Conservation (phyloP, 1,140 invertebrate species). For the Drosophila baimaii region DNA sequence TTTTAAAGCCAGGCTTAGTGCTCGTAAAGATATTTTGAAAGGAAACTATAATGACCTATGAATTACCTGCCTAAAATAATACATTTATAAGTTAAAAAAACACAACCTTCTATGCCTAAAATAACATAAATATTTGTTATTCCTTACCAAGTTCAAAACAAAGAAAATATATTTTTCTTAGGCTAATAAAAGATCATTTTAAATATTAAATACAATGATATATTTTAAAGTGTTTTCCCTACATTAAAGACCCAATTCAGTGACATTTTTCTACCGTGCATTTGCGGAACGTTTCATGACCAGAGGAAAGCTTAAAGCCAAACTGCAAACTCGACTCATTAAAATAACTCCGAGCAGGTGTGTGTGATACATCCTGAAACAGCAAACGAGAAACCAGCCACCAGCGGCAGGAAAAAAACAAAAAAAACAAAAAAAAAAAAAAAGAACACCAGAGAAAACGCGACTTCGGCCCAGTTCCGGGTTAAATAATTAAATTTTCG, state of each 20-base stretch:
- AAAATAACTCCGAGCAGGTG: slow-evolving; percentile 75
- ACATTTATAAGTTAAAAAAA: too few species aligned
- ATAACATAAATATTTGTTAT: background rate
- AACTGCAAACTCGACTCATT: slow-evolving; percentile 68
- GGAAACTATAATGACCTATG: too few species aligned
- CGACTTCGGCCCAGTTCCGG: slow-evolving; percentile 74
- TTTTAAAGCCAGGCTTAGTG: too few species aligned
- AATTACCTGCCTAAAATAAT: background rate
- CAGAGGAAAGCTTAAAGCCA: slow-evolving; percentile 64
- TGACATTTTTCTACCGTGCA: slow-evolving; percentile 12
- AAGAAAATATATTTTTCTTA: too few species aligned
- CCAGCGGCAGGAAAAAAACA: slow-evolving; percentile 25
- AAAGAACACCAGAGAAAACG: slow-evolving; percentile 13
- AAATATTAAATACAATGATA: too few species aligned
- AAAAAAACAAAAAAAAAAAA: background rate
- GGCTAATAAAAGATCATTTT: too few species aligned
- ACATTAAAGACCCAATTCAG: background rate
- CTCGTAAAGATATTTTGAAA: background rate
- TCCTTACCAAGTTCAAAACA: too few species aligned
- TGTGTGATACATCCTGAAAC: slow-evolving; percentile 76
- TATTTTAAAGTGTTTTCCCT: too few species aligned
- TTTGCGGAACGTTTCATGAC: background rate
- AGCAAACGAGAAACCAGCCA: slow-evolving; percentile 36
- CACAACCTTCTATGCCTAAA: too few species aligned
- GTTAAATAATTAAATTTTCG: slow-evolving; percentile 82